A percentile compares a stretch with the other conserved stretches of the same genome.
Conservation (phyloP, 2,113 vertebrate genomes). For the Coturnix japonica region DNA sequence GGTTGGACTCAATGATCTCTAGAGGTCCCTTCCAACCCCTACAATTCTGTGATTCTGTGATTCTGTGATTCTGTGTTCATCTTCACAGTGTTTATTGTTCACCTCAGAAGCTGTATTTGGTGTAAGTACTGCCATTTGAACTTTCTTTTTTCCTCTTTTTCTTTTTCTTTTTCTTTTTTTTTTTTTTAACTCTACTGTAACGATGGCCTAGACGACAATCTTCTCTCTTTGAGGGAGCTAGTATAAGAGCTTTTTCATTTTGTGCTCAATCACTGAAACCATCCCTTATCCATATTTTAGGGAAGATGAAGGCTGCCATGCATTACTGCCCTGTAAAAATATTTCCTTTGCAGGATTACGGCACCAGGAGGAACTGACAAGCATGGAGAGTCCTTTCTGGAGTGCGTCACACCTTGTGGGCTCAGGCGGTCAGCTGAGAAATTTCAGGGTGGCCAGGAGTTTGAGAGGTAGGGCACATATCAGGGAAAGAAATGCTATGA, state of each 20-base stretch:
- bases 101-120: neutral
- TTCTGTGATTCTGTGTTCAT: too few species aligned
- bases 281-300: constrained; percentile 72
- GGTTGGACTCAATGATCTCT: too few species aligned
- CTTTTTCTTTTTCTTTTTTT: too few species aligned
- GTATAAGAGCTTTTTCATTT: constrained; percentile 58
- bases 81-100: neutral
- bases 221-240: constrained; percentile 28
- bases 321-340: constrained; percentile 66
- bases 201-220: constrained; percentile 33
- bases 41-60: too few species aligned
- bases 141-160: neutral
- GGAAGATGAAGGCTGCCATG: constrained; percentile 54
- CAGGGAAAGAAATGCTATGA: neutral
- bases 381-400: constrained; percentile 58
- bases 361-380: constrained; percentile 61
- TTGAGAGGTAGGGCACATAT: neutral
- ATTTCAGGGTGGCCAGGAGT: constrained; percentile 28
- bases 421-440: constrained; percentile 30
- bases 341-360: constrained; percentile 68
- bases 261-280: constrained; percentile 63
- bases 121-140: neutral
- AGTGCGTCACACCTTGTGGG: neutral
- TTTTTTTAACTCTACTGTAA: neutral
- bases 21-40: too few species aligned